A percentile compares a stretch with the other conserved stretches of the same genome.
Evolutionary conservation across 2,113 vertebrate species (phyloP).

Genomic region (Daubentonia madagascariensis): DNA sequence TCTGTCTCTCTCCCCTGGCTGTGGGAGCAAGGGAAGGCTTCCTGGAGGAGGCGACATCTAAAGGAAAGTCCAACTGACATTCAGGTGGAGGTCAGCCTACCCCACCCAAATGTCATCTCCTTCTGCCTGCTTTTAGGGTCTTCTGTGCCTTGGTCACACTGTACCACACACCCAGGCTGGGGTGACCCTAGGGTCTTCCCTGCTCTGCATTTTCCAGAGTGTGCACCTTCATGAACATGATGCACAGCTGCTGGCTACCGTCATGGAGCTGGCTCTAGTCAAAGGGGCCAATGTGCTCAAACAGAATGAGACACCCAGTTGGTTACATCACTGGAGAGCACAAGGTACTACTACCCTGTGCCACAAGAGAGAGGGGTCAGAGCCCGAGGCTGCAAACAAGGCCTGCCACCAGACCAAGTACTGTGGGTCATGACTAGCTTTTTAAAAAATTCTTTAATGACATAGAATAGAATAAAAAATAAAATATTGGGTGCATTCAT

Average conservation of each 20-base stretch:
- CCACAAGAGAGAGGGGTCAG: not conserved
- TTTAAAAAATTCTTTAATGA: not conserved
- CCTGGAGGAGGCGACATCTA: not conserved
- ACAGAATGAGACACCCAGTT: accelerated
- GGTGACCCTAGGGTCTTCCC: not conserved
- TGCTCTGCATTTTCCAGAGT: not conserved
- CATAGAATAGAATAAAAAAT: not conserved
- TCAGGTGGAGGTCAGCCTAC: not conserved
- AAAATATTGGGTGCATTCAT: not conserved
- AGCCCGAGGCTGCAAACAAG: not conserved
- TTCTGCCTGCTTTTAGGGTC: not conserved
- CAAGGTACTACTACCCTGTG: not conserved
- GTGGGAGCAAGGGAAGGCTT: not conserved
- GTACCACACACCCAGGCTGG: not conserved
- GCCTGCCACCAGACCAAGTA: no score
- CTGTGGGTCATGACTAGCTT: no score
- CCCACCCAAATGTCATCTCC: not conserved
- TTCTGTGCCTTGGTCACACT: not conserved
- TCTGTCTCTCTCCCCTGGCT: not conserved
- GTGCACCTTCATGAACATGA: not conserved
- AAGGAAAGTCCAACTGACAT: not conserved
- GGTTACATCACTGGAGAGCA: accelerated
- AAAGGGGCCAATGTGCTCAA: not conserved
- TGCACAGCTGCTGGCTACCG: not conserved
- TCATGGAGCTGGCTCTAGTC: not conserved